A percentile compares a stretch with the other conserved stretches of the same genome.
Evolutionary conservation across 2,113 vertebrate genomes (phyloP).

Genomic region (Pteruthius melanotis): DNA sequence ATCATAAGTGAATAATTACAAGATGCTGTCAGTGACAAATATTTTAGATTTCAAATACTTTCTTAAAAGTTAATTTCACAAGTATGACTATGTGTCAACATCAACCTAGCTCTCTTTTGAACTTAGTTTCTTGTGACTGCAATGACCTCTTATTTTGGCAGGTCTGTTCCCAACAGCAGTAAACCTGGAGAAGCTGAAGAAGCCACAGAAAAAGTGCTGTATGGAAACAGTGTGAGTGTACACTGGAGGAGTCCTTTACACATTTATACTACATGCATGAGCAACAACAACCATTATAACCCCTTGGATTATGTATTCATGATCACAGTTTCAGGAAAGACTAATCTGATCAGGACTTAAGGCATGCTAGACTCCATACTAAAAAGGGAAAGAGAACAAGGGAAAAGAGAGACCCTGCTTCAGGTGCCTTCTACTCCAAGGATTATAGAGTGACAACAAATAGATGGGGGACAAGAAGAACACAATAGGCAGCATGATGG

Average conservation of each 20-base stretch:
- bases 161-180: neutral
- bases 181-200: neutral
- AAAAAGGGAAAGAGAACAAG: neutral
- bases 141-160: neutral
- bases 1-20: slow-evolving; percentile 18
- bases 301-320: neutral
- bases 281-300: neutral
- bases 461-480: neutral
- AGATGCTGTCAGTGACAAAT: slow-evolving; percentile 12
- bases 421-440: neutral
- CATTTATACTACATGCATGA: fast-evolving
- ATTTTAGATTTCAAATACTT: neutral
- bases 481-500: fast-evolving
- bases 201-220: neutral
- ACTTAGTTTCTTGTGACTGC: neutral
- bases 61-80: slow-evolving; percentile 5
- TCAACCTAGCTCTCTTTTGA: neutral
- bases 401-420: neutral
- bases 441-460: neutral
- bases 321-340: neutral
- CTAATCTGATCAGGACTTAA: neutral
- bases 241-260: neutral
- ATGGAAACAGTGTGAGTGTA: neutral
- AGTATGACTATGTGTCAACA: neutral
- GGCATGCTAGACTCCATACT: neutral